Conservation (phyloP, 1,140 invertebrate species). For the Plodia interpunctella region DNA sequence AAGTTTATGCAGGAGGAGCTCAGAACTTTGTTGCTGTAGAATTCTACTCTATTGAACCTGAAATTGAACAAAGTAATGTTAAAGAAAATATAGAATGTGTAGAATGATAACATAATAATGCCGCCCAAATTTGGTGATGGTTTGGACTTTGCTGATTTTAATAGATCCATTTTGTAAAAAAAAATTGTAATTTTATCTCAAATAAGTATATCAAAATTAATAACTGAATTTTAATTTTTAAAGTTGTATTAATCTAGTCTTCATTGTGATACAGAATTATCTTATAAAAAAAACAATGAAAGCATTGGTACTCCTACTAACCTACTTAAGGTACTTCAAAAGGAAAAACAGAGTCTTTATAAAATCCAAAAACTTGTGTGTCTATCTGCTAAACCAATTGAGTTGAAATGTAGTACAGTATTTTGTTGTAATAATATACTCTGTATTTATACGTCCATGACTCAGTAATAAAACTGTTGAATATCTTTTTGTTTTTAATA, state of each 20-base stretch:
- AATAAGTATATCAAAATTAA: neutral
- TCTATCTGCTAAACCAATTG: too few relatives aligned
- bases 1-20: slow-evolving; percentile 65
- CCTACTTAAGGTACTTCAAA: too few relatives aligned
- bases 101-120: too few relatives aligned
- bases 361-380: too few relatives aligned
- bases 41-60: slow-evolving; percentile 12
- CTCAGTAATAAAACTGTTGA: too few relatives aligned
- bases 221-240: neutral
- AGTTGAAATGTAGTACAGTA: too few relatives aligned
- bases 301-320: too few relatives aligned
- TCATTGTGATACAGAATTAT: neutral
- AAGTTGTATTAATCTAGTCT: neutral
- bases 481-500: too few relatives aligned
- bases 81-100: neutral
- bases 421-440: too few relatives aligned
- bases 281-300: slow-evolving; percentile 2
- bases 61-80: neutral
- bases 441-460: too few relatives aligned
- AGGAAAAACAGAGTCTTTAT: too few relatives aligned
- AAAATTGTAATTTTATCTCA: slow-evolving; percentile 21
- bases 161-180: slow-evolving; percentile 32
- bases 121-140: too few relatives aligned
- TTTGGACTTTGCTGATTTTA: slow-evolving; percentile 6
- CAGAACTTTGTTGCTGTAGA: slow-evolving; percentile 65